These are phyloP conservation scores for Dendrocincla fuliginosa DNA, from an alignment of 2,797 vertebrate genomes.

Conservation along the genomic window DNA sequence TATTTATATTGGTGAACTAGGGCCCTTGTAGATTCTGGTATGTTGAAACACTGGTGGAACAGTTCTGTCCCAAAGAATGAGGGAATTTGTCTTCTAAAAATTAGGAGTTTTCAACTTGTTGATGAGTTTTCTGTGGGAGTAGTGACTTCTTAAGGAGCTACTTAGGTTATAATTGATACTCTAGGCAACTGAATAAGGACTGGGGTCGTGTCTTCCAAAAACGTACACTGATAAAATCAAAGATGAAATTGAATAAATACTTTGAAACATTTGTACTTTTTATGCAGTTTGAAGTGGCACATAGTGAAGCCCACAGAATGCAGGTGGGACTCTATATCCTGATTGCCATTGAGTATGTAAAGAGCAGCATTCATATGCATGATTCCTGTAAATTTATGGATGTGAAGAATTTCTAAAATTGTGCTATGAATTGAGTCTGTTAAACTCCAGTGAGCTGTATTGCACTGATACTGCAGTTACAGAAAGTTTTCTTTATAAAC, in stretches of 20 bases:
- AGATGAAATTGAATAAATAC: not conserved
- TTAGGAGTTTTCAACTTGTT: not conserved
- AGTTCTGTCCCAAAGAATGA: not conserved
- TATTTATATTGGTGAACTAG: not conserved
- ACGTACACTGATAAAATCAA: not conserved
- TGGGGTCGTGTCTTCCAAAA: not conserved
- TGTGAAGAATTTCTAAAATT: not conserved
- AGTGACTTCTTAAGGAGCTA: not conserved
- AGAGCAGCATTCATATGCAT: not conserved
- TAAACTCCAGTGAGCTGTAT: not conserved
- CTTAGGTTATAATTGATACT: not conserved
- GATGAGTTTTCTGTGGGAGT: not conserved
- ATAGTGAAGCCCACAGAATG: not conserved
- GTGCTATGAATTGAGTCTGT: not conserved
- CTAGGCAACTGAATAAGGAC: not conserved
- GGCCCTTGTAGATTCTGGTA: not conserved
- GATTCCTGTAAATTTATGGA: not conserved
- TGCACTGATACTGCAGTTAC: not conserved
- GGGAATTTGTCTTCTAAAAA: not conserved
- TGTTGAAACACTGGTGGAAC: not conserved
- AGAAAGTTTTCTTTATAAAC: not conserved
- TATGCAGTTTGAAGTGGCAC: not conserved
- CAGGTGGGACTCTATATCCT: not conserved
- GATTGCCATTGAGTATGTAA: not conserved
- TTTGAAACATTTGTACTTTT: not conserved